A percentile compares a stretch with the other conserved stretches of the same genome.
These are phyloP conservation scores for Pongo abelii DNA, from an alignment of 2,113 vertebrate genomes.

Conservation along the genomic window DNA sequence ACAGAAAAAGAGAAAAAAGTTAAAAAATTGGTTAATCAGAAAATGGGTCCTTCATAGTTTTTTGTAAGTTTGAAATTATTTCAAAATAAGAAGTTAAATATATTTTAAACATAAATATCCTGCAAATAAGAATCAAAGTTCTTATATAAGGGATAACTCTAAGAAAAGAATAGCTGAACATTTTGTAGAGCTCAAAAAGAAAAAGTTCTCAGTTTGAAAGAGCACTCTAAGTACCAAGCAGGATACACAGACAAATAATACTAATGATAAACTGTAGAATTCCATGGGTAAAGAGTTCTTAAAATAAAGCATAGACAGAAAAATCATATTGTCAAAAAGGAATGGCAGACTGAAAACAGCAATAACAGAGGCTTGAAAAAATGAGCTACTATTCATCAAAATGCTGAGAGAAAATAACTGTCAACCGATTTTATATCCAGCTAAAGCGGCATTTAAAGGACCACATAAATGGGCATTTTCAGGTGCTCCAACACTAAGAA, in stretches of 20 bases:
- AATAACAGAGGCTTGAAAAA: neutral
- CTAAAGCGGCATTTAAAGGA: neutral
- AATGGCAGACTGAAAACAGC: neutral
- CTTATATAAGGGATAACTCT: neutral
- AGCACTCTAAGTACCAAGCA: neutral
- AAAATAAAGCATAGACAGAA: neutral
- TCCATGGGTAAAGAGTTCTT: neutral
- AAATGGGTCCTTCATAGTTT: neutral
- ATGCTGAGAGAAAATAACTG: neutral
- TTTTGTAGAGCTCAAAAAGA: neutral
- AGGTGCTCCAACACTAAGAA: neutral
- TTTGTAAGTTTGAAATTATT: neutral
- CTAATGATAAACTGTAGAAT: conserved; percentile 13
- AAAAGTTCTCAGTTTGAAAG: neutral
- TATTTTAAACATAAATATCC: neutral
- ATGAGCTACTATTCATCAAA: neutral
- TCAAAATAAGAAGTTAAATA: neutral
- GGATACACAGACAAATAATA: neutral
- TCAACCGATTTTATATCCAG: conserved; percentile 33
- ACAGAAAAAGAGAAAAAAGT: neutral
- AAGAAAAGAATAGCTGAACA: neutral
- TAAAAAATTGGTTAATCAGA: neutral
- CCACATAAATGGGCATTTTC: neutral
- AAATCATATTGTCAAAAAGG: neutral
- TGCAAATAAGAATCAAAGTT: conserved; percentile 4